A percentile compares a stretch with the other conserved stretches of the same genome.
Conservation (phyloP, 1,140 invertebrate genomes). For the Ips nitidus region DNA sequence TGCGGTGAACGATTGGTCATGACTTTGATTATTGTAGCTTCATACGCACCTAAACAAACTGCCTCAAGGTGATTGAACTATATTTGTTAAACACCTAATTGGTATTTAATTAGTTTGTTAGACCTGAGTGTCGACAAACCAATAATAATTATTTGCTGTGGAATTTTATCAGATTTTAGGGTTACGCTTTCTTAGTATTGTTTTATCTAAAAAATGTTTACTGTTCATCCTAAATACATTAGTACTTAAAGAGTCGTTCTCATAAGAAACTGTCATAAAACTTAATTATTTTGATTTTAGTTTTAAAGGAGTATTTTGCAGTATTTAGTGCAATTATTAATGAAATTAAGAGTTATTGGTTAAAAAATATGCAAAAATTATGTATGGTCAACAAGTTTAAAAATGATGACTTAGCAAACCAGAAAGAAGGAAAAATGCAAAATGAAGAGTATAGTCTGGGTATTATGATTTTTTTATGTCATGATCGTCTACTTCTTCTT, state of each 20-base stretch:
- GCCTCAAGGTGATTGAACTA: conserved; percentile 28
- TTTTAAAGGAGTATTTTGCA: too few relatives aligned
- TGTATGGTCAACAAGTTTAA: too few relatives aligned
- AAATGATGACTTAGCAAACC: too few relatives aligned
- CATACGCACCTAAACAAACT: conserved; percentile 2
- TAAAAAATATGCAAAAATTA: too few relatives aligned
- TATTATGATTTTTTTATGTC: too few relatives aligned
- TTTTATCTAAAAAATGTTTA: background rate
- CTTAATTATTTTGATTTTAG: too few relatives aligned
- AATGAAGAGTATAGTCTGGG: too few relatives aligned
- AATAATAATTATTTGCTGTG: background rate
- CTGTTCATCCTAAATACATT: background rate
- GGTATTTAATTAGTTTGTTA: conserved; percentile 21
- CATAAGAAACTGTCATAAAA: too few relatives aligned
- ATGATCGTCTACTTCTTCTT: too few relatives aligned
- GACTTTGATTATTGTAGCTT: conserved; percentile 22
- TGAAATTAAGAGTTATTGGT: too few relatives aligned
- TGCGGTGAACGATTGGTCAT: conserved; percentile 2
- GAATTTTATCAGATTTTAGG: background rate
- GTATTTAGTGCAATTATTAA: too few relatives aligned
- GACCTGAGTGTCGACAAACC: background rate
- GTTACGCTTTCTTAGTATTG: background rate
- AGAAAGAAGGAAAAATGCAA: too few relatives aligned
- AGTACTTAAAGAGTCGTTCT: background rate
- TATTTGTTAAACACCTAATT: conserved; percentile 32